phyloP scores from a whole-genome alignment of 2,797 vertebrate species.

The Thunnus albacares region DNA sequence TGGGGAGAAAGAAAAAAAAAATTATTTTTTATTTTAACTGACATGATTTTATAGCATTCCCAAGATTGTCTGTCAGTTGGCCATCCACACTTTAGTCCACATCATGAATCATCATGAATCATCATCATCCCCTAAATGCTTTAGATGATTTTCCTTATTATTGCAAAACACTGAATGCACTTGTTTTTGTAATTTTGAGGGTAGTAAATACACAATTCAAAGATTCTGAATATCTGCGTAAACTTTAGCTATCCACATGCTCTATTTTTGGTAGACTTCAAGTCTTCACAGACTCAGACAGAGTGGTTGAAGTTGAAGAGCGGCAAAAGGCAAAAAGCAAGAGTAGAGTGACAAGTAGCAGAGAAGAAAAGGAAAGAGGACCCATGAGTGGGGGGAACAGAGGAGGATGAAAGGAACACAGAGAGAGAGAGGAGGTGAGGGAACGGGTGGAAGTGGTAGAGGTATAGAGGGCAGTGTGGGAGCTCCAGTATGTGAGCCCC shows the following conservation, averaged over 20 bases:
- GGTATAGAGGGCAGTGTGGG: slow-evolving; percentile 27
- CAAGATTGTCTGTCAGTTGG: not conserved
- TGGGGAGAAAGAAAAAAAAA: not conserved
- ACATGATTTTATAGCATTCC: not conserved
- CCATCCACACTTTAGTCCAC: not conserved
- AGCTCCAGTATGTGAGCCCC: slow-evolving; percentile 29
- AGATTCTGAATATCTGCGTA: not conserved
- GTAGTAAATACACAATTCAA: too few species aligned
- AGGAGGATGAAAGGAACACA: slow-evolving; percentile 5
- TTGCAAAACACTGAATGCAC: not conserved
- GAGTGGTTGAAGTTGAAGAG: slow-evolving; percentile 7
- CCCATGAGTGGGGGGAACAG: not conserved
- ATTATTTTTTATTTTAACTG: not conserved
- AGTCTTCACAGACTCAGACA: not conserved
- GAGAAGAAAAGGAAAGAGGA: slow-evolving; percentile 12
- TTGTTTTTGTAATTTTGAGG: not conserved
- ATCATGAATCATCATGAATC: not conserved
- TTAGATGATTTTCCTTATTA: not conserved
- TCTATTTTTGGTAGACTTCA: not conserved
- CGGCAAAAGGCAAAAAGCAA: not conserved
- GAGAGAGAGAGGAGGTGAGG: slow-evolving; percentile 2
- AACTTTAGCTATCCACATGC: too few species aligned
- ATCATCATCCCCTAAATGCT: not conserved
- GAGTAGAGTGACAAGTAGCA: not conserved
- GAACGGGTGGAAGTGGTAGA: slow-evolving; percentile 20